These are phyloP conservation scores for Proteles cristata DNA, from an alignment of 2,113 vertebrate species.

Conservation along the genomic window DNA sequence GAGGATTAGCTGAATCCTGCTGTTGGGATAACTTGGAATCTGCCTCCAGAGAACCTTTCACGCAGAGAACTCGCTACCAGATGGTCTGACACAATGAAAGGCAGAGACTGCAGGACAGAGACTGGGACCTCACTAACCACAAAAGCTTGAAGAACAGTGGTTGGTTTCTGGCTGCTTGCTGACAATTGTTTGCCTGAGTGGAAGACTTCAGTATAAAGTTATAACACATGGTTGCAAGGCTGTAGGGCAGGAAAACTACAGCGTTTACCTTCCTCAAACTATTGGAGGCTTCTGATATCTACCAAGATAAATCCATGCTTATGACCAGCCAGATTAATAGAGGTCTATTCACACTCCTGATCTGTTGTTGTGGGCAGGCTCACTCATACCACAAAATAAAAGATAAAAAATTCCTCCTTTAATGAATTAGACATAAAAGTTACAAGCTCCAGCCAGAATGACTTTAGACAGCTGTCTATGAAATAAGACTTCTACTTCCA, in stretches of 20 bases:
- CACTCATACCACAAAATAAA: neutral
- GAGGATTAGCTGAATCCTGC: neutral
- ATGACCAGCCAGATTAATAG: neutral
- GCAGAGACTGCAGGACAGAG: neutral
- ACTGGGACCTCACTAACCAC: neutral
- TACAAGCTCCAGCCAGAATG: conserved; percentile 19
- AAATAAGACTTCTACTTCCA: conserved; percentile 50
- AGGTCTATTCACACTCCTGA: neutral
- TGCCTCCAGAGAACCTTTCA: neutral
- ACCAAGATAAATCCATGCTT: neutral
- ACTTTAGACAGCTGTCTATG: conserved; percentile 61
- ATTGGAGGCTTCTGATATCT: neutral
- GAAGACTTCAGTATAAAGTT: neutral
- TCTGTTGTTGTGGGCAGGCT: neutral
- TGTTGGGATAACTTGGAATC: neutral
- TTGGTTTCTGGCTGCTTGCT: neutral
- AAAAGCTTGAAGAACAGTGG: neutral
- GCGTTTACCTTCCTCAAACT: neutral
- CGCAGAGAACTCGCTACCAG: neutral
- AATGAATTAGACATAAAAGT: conserved; percentile 30
- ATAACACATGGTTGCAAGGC: neutral
- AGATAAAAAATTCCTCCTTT: neutral
- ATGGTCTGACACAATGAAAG: neutral
- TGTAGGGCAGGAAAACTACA: neutral
- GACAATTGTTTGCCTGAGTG: neutral